Evolutionary conservation across 2,113 vertebrate species (phyloP), one percentile per base, ranked within the genome.

Genomic region (Dicentrarchus labrax): DNA sequence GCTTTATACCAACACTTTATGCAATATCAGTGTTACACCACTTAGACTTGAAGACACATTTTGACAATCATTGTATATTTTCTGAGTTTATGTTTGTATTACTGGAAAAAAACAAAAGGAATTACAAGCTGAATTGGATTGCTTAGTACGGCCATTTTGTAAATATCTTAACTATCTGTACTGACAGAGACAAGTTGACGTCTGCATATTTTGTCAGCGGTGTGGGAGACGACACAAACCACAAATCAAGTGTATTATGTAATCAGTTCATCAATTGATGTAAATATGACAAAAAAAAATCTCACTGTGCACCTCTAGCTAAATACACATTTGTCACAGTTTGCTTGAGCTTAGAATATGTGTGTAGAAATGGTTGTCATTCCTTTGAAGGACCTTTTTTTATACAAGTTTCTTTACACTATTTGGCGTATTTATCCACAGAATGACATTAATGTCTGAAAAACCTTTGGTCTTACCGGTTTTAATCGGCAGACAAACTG

Each of bases 221-320:
- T 84, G 86, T 91, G 91, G 85, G 64, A 88, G 88, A 87, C 66
- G 43, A 84, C 77, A 72, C 71, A 78, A 80, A 81, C 84, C 85
- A 79, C 76, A 64, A 77, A 80, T 45, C 19, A 50, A 64, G 51
- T 75, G 83, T 57, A 82, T 76, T 56, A 62, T 82, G 68, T 84
- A 71, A 88, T 69, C 53, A 43, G 61, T 80, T 76, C 4, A 80
- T 88, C 22, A 69, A 77, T 82, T 74, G 38, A 83, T 95, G 94
- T 95, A 95, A 94, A 96, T 97, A 96, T 94, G 76, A 76, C 11
- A 67, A 60, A 82, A 74, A 94, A 92, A 94, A 93, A 80, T 84
- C 89, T 95, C 96, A 97, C 96, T 61, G 89, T 78, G 94, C 96
- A 97, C 96, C 90, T 92, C 93, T 95, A 95, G 93, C 88, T 84